Conservation (phyloP, 2,113 vertebrate genomes). For the Oryzias celebensis region DNA sequence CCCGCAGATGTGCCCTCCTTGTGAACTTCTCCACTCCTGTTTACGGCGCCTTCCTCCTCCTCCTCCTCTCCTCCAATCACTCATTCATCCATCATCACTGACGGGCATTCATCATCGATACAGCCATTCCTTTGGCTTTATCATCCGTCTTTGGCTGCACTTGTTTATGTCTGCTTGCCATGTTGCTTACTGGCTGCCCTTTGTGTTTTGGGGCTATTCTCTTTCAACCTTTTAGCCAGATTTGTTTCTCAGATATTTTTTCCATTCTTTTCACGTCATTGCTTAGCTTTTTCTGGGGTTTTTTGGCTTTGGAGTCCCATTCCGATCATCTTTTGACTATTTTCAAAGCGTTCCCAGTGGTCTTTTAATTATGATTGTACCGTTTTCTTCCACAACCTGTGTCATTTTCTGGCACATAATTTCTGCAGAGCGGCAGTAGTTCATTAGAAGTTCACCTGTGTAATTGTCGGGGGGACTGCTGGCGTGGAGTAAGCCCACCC, state of each 20-base stretch:
- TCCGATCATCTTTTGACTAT: not conserved
- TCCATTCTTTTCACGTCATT: slow-evolving; percentile 2
- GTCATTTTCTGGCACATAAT: no score
- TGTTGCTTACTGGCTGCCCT: slow-evolving; percentile 51
- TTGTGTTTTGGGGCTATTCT: slow-evolving; percentile 28
- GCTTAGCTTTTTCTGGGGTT: slow-evolving; percentile 14
- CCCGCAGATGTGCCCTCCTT: slow-evolving; percentile 30
- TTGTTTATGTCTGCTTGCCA: slow-evolving; percentile 38
- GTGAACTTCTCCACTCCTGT: slow-evolving; percentile 51
- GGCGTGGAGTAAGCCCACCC: no score
- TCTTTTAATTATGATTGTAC: no score
- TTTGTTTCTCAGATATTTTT: slow-evolving; percentile 16
- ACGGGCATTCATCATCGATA: slow-evolving; percentile 55
- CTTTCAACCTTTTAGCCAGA: slow-evolving; percentile 47
- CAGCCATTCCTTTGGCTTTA: slow-evolving; percentile 39
- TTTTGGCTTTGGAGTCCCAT: not conserved
- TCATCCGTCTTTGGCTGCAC: slow-evolving; percentile 47
- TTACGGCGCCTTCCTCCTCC: slow-evolving; percentile 44
- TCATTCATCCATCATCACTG: slow-evolving; percentile 51
- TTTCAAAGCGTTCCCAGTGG: no score
- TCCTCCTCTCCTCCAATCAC: slow-evolving; percentile 41
- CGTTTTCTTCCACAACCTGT: no score
- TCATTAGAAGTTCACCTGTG: no score
- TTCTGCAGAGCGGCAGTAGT: no score
- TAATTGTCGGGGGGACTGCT: no score